Base-by-base conservation (phyloP, 1,140 invertebrate genomes). In the Cotesia chilonis region DNA sequence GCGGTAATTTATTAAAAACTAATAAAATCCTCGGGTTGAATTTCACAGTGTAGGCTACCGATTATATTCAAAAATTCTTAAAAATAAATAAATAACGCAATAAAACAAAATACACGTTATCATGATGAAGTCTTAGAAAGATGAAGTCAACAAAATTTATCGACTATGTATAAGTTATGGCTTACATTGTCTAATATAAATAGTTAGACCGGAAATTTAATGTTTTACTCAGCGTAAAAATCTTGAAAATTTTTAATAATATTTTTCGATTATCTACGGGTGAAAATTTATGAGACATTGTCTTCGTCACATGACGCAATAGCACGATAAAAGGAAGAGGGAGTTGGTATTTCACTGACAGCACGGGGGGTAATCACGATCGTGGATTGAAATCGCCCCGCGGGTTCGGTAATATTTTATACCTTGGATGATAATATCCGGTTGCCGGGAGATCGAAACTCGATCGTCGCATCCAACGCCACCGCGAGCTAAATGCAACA, bases 401-500 rank as follows among this genome's bases (percentile, higher is more conserved):
- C 66, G 73, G 73, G 63, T 36, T 55, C 60, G 59, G 73, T 70
- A 68, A 74, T 74, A 74, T 74, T 74, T 74, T 69, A 74, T 70
- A 60, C 52, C 51, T 51, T 63, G 68, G 71, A 74, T 74, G 73
- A 74, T 74, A 74, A 74, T 74, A 74, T 74, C 73, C 73, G 73
- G 69, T 74, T 74, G 68, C 73, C 55, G 36, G 54, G 54, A 74
- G 38, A 70, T 70, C 68, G 73, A 67, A 74, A 74, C 73, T 67
- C 17, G 73, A 70, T 67, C 73, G 69, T 69, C 66, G 52, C 59
- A 68, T 67, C 65, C 71, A 61, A 68, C 41, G n/a, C 38, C 72
- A 64, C 37, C 65, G 60, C 60, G 51, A 37, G 67, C 64, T 41
- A 55, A 35, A 36, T 28, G 41, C 41, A 47, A 47, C 41, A 47